Conservation (phyloP, 2,113 vertebrate species). For the Globicephala melas region DNA sequence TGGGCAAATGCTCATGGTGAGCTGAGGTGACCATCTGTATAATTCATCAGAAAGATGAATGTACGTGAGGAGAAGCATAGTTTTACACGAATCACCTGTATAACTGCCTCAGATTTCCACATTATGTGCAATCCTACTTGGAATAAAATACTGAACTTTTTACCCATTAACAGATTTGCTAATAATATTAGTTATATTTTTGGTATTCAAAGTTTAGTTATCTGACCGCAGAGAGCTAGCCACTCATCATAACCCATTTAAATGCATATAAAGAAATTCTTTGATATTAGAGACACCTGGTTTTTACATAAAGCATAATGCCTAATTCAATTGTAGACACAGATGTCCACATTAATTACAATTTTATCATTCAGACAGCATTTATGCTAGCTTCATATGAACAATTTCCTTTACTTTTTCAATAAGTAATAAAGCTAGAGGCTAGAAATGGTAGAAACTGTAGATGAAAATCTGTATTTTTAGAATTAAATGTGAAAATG, state of each 20-base stretch:
- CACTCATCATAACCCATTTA: neutral
- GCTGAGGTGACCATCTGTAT: neutral
- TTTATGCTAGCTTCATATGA: constrained; percentile 39
- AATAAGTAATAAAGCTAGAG: constrained; percentile 52
- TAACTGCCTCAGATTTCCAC: neutral
- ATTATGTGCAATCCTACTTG: neutral
- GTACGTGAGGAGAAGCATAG: neutral
- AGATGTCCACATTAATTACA: neutral
- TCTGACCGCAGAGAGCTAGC: neutral
- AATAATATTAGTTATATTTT: constrained; percentile 27
- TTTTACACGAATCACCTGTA: neutral
- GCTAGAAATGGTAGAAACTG: constrained; percentile 73
- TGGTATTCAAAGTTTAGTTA: constrained; percentile 44
- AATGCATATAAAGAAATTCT: neutral
- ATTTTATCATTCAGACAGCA: constrained; percentile 55
- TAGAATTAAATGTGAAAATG: constrained; percentile 76
- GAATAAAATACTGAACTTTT: constrained; percentile 41
- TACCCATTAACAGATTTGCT: constrained; percentile 45
- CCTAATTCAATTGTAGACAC: neutral
- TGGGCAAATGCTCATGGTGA: neutral
- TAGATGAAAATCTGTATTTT: constrained; percentile 80
- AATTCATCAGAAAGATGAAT: neutral
- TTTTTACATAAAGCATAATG: constrained; percentile 23
- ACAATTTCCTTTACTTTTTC: constrained; percentile 42
- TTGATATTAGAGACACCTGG: neutral